These are phyloP conservation scores for Crotalus tigris DNA, from an alignment of 2,113 vertebrate species.

Conservation along the genomic window DNA sequence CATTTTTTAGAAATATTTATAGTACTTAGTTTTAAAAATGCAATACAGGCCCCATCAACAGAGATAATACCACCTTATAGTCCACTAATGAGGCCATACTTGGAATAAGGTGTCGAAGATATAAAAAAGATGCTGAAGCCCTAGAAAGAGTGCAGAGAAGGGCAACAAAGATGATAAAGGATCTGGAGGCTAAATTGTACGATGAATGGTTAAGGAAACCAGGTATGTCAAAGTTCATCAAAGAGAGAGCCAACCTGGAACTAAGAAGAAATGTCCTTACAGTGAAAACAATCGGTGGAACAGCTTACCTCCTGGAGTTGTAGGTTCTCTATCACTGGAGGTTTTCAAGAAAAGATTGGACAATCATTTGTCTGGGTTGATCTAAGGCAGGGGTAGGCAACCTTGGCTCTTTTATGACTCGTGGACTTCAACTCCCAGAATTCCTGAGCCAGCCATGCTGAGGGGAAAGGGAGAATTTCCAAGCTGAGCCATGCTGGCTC, in stretches of 20 bases:
- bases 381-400: not conserved
- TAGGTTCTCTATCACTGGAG: not conserved
- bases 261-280: not conserved
- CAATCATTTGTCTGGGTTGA: not conserved
- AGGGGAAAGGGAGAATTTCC: too few species aligned
- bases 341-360: not conserved
- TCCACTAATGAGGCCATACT: not conserved
- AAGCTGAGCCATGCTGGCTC: too few species aligned
- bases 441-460: too few species aligned
- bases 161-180: not conserved
- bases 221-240: not conserved
- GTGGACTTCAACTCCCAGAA: too few species aligned
- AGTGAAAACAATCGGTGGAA: not conserved
- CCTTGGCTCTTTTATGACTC: too few species aligned
- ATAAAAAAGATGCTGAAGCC: not conserved
- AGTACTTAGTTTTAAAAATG: not conserved
- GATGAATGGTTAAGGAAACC: not conserved
- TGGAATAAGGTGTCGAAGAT: not conserved
- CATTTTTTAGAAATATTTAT: not conserved
- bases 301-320: not conserved
- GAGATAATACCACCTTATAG: not conserved
- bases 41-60: not conserved
- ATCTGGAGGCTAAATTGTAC: not conserved
- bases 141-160: not conserved
- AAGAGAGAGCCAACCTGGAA: not conserved